Evolutionary conservation across 2,888 invertebrate genomes (phyloP).

Genomic region (Parnassius mnemosyne): DNA sequence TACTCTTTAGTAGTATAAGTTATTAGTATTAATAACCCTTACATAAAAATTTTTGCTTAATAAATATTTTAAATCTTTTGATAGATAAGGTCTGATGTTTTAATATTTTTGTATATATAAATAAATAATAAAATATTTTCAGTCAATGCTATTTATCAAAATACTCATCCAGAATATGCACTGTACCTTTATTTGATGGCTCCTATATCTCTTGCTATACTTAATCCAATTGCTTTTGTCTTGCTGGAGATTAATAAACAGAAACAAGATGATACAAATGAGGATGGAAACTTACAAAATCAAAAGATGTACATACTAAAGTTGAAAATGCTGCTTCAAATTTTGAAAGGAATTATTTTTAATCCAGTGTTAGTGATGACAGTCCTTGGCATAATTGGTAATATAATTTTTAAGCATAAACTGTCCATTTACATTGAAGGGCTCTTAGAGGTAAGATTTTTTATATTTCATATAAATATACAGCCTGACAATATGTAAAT

Average conservation of each 20-base stretch:
- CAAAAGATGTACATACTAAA: slow-evolving; percentile 49
- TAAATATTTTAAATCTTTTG: too few species aligned
- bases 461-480: slow-evolving; percentile 2
- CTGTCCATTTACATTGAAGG: slow-evolving; percentile 88
- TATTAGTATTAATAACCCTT: too few species aligned
- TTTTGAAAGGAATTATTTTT: slow-evolving; percentile 85
- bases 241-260: slow-evolving; percentile 91
- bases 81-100: too few species aligned
- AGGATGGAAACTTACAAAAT: slow-evolving; percentile 31
- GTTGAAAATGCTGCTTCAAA: slow-evolving; percentile 66
- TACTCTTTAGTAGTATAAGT: too few species aligned
- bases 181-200: slow-evolving; percentile 95
- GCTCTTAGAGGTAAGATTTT: slow-evolving; percentile 83
- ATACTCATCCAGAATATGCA: slow-evolving; percentile 93
- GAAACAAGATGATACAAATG: slow-evolving; percentile 44
- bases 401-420: slow-evolving; percentile 88
- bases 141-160: slow-evolving; percentile 92
- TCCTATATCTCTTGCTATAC: slow-evolving; percentile 94
- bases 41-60: too few species aligned
- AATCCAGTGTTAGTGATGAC: slow-evolving; percentile 97
- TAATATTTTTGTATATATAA: not conserved
- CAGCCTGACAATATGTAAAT: too few species aligned
- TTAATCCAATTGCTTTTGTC: slow-evolving; percentile 95
- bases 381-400: slow-evolving; percentile 92
- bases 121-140: slow-evolving; percentile 40